Evolutionary conservation across 1,140 invertebrate genomes (phyloP).

Genomic region (Cherax quadricarinatus): DNA sequence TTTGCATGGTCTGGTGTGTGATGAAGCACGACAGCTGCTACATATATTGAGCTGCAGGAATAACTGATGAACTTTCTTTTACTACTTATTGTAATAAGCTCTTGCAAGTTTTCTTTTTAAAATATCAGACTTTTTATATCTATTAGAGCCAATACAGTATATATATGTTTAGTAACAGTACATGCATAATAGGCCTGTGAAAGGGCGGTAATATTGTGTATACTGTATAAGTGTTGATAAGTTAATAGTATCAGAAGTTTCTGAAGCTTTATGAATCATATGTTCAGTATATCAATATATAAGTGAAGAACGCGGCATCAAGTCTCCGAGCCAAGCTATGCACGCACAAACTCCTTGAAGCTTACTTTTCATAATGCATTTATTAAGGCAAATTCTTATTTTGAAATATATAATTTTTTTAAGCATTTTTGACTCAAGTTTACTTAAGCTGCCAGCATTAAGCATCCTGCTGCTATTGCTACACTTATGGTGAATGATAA

Average conservation of each 20-base stretch:
- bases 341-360: neutral
- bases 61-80: neutral
- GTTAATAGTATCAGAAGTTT: neutral
- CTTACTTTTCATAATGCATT: constrained; percentile 10
- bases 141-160: neutral
- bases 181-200: neutral
- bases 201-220: neutral
- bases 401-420: neutral
- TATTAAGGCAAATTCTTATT: neutral
- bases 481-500: neutral
- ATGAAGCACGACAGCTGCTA: neutral
- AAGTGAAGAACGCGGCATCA: neutral
- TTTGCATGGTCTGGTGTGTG: neutral
- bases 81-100: neutral
- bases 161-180: neutral
- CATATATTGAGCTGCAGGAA: neutral
- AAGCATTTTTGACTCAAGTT: neutral
- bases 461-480: neutral
- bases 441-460: neutral
- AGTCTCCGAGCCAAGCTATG: neutral
- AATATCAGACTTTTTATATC: neutral
- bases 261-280: neutral
- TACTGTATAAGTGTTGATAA: neutral
- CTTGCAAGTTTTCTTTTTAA: neutral
- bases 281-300: neutral